Conservation (phyloP, 2,888 invertebrate genomes). For the Carabus problematicus region DNA sequence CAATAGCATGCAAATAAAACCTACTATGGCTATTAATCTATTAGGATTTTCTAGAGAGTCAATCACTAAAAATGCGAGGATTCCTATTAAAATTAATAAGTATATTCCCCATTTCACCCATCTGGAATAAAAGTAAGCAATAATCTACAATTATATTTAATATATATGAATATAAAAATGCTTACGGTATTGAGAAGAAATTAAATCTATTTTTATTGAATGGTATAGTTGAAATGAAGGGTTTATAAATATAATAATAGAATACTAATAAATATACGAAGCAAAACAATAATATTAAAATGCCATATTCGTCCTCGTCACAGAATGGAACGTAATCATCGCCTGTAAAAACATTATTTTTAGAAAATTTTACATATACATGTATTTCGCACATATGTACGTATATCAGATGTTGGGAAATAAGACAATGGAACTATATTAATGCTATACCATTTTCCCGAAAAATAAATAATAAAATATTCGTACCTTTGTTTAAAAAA, state of each 20-base stretch:
- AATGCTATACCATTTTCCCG: not conserved
- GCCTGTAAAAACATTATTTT: conserved; percentile 10
- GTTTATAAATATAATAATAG: conserved; percentile 23
- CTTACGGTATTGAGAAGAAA: conserved; percentile 11
- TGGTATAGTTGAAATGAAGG: conserved; percentile 17
- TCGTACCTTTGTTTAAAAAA: conserved; percentile 42
- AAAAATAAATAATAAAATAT: conserved; percentile 15
- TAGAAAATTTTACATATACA: not conserved
- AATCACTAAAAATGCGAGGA: conserved; percentile 68
- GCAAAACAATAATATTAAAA: conserved; percentile 27
- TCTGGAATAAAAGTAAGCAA: conserved; percentile 56
- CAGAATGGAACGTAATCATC: conserved; percentile 26
- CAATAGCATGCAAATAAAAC: conserved; percentile 69
- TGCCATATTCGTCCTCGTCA: conserved; percentile 36
- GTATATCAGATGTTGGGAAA: no score
- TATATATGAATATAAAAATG: not conserved
- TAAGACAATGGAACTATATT: no score
- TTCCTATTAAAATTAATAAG: conserved; percentile 59
- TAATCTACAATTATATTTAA: conserved; percentile 11
- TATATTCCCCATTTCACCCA: conserved; percentile 52
- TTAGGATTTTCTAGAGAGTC: conserved; percentile 67
- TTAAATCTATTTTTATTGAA: not conserved
- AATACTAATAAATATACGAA: conserved; percentile 29
- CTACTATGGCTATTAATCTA: conserved; percentile 74
- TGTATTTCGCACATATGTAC: not conserved